phyloP scores from a whole-genome alignment of 2,797 vertebrate species.

The Premnoplex brunnescens region DNA sequence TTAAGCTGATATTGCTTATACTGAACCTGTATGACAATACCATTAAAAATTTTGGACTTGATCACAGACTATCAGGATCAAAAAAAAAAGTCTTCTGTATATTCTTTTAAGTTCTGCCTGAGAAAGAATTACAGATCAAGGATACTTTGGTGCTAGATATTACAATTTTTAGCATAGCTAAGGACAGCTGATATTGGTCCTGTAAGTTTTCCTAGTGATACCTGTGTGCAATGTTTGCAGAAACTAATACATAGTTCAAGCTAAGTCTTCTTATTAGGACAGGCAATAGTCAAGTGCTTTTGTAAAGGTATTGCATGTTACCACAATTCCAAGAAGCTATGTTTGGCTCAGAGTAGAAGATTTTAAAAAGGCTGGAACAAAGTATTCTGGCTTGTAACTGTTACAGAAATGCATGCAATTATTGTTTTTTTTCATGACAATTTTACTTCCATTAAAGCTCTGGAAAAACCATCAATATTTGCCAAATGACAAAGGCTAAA shows the following conservation, averaged over 20 bases:
- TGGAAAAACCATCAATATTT: background rate
- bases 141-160: background rate
- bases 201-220: background rate
- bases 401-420: background rate
- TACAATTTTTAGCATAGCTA: background rate
- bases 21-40: background rate
- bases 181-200: background rate
- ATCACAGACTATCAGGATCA: background rate
- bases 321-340: background rate
- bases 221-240: background rate
- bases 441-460: slow-evolving; percentile 21
- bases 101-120: background rate
- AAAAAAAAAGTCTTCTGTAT: background rate
- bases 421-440: background rate
- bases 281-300: background rate
- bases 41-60: background rate
- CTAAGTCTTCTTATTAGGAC: background rate
- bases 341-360: background rate
- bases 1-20: background rate
- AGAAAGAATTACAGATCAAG: background rate
- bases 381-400: background rate
- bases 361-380: background rate
- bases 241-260: background rate
- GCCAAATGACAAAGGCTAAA: slow-evolving; percentile 7
- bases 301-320: background rate